A percentile compares a stretch with the other conserved stretches of the same genome.
Evolutionary conservation across 2,888 invertebrate genomes (phyloP).

Genomic region (Oscheius onirici): DNA sequence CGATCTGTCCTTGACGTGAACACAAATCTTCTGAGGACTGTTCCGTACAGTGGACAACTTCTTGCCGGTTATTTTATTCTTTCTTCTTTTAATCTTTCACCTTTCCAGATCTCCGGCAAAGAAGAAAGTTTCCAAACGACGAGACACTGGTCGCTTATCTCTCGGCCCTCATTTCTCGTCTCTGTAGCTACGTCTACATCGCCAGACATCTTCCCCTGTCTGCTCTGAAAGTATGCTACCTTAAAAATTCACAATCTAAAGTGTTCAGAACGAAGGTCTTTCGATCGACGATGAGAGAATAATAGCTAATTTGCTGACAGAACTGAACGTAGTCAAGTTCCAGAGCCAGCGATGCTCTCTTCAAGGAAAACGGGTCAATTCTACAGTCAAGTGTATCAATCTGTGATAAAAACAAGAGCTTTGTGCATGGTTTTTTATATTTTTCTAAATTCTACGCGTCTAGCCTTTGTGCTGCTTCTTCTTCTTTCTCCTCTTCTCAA

Average conservation of each 20-base stretch:
- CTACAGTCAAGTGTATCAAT: slow-evolving; percentile 8
- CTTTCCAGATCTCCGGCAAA: slow-evolving; percentile 19
- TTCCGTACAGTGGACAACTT: slow-evolving; percentile 26
- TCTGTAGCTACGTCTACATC: slow-evolving; percentile 27
- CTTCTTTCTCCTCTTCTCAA: too few species aligned
- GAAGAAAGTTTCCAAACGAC: slow-evolving; percentile 22
- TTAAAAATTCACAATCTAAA: not conserved
- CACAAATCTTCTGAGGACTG: slow-evolving; percentile 1
- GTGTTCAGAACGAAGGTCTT: slow-evolving; percentile 25
- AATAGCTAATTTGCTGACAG: slow-evolving; percentile 39
- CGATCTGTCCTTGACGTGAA: slow-evolving; percentile 22
- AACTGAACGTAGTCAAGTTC: slow-evolving; percentile 43
- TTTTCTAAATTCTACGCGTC: not conserved
- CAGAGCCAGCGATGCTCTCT: slow-evolving; percentile 9
- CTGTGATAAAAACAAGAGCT: slow-evolving; percentile 1
- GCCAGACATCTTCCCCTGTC: slow-evolving; percentile 20
- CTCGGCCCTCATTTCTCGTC: slow-evolving; percentile 12
- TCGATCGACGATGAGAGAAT: slow-evolving; percentile 40
- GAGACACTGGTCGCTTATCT: slow-evolving; percentile 19
- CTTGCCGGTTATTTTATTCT: slow-evolving; percentile 15
- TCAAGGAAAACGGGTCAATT: slow-evolving; percentile 16
- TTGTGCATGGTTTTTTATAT: not conserved
- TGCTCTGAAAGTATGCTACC: not conserved
- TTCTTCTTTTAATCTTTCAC: too few species aligned
- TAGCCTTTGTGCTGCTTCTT: too few species aligned